Evolutionary conservation across 2,797 vertebrate genomes (phyloP).

Genomic region (Euthynnus affinis): DNA sequence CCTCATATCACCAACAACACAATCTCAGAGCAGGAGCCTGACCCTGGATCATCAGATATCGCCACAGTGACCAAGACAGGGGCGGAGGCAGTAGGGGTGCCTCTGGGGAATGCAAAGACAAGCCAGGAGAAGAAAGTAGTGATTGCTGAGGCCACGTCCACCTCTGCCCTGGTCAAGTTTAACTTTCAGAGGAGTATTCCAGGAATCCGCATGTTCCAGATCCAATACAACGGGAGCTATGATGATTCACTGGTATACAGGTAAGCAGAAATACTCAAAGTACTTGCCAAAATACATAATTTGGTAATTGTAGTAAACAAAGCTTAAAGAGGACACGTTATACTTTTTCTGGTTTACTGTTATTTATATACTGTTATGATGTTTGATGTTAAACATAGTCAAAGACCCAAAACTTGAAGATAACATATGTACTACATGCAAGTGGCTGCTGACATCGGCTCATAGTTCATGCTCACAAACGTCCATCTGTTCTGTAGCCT

Average conservation of each 20-base stretch:
- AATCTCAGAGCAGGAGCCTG: slow-evolving; percentile 91
- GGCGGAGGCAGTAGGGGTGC: slow-evolving; percentile 82
- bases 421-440: too few relatives aligned
- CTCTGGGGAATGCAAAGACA: slow-evolving; percentile 91
- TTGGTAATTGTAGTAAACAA: background rate
- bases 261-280: slow-evolving; percentile 79
- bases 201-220: slow-evolving; percentile 99
- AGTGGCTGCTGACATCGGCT: too few relatives aligned
- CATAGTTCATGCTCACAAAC: too few relatives aligned
- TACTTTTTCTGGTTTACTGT: too few relatives aligned
- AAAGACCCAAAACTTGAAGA: too few relatives aligned
- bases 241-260: slow-evolving; percentile 99
- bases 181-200: slow-evolving; percentile 99
- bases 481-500: too few relatives aligned
- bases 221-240: slow-evolving; percentile 98
- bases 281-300: background rate
- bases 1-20: slow-evolving; percentile 96
- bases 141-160: slow-evolving; percentile 93
- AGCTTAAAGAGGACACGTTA: background rate
- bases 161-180: slow-evolving; percentile 95
- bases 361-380: too few relatives aligned
- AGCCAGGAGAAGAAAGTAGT: slow-evolving; percentile 96
- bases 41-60: slow-evolving; percentile 97
- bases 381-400: too few relatives aligned
- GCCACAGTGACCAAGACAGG: slow-evolving; percentile 96